These are phyloP conservation scores for Fulmarus glacialis DNA, from an alignment of 2,113 vertebrate species.

Conservation along the genomic window DNA sequence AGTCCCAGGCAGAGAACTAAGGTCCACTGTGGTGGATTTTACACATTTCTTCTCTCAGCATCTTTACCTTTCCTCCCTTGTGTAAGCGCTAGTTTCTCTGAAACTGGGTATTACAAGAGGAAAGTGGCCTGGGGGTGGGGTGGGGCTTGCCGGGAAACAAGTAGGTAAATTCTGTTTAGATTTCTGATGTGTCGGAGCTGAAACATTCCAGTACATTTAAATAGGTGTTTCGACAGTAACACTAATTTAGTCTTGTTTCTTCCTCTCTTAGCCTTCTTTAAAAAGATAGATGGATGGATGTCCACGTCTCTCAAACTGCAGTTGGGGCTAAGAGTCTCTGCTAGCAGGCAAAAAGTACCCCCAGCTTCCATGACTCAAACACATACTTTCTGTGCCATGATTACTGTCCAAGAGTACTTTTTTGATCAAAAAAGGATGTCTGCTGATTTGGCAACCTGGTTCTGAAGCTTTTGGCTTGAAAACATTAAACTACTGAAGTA, in stretches of 20 bases:
- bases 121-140: not conserved
- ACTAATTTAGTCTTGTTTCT: not conserved
- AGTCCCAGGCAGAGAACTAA: not conserved
- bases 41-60: not conserved
- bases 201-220: not conserved
- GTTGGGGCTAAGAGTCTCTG: not conserved
- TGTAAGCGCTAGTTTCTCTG: not conserved
- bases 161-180: not conserved
- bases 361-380: not conserved
- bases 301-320: not conserved
- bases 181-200: not conserved
- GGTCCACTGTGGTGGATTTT: not conserved
- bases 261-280: not conserved
- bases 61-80: not conserved
- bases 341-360: not conserved
- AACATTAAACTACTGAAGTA: constrained; percentile 39
- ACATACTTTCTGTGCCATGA: not conserved
- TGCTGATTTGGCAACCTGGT: not conserved
- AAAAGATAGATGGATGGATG: not conserved
- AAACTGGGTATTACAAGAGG: not conserved
- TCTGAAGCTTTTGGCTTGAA: constrained; percentile 14
- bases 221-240: not conserved
- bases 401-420: not conserved
- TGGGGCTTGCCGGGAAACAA: not conserved
- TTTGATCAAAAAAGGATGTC: not conserved